Evolutionary conservation across 1,140 invertebrate species (phyloP), one percentile per base, ranked within the genome.

Genomic region (Drosophila triauraria): DNA sequence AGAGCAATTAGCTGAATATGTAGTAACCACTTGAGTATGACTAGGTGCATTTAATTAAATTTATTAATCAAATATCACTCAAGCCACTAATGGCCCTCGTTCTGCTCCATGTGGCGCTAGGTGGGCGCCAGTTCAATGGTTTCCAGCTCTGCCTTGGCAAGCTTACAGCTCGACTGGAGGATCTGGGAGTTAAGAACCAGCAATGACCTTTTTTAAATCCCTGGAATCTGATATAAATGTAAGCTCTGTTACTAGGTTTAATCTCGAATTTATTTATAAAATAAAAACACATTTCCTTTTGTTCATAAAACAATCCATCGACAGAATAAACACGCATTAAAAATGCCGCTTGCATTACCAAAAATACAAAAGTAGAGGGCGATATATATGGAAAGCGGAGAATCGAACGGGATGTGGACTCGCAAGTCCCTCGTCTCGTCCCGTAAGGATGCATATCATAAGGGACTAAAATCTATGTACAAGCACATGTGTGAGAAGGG

Each of bases 251-350:
- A 13, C 40, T 62, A 65, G 30, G 40, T 72, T 72, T 61, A 80
- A 87, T 88, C 80, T 87, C 77, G 78, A 84, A 84, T 87, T 87
- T 90, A 87, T 87, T 87, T 87, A 87, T 87, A 87, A 87, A 87
- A 87, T 87, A 87, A 87, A 87, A 87, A 88, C 84, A 88, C 84
- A 87, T 88, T 62, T 88, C 75, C 70, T 67, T 64, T 88, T 78
- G 80, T 75, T 88, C 58, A 83, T 75, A 80, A 83, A 70, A 77
- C 79, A 88, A 88, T 83, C 83, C 84, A 88, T 78, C 64, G 64
- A 80, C 69, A 87, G 85, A 82, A 86, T 74, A 74, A 59, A 80
- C 84, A 87, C 79, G 76, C 57, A 62, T 67, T 27, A 80, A 63
- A 76, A 53, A 50, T 30, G 30, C 72, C 70, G 78, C 72, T 78